These are phyloP conservation scores for Psittacus erithacus DNA, from an alignment of 2,113 vertebrate genomes.

Conservation along the genomic window DNA sequence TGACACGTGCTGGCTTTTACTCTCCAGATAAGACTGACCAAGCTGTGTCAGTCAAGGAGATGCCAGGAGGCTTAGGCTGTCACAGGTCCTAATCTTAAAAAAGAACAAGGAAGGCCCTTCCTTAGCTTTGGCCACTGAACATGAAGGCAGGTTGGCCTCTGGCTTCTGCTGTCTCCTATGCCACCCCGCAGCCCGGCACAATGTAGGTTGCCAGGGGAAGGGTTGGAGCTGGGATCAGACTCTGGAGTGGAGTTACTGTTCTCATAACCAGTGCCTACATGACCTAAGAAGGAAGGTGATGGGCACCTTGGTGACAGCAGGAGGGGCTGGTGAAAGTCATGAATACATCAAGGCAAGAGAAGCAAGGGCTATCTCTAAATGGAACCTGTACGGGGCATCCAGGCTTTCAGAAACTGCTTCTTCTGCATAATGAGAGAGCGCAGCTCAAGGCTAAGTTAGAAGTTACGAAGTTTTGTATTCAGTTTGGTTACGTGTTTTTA, in stretches of 20 bases:
- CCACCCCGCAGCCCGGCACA: background rate
- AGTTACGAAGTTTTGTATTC: constrained; percentile 2
- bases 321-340: background rate
- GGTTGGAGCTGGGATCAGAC: background rate
- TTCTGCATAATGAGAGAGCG: background rate
- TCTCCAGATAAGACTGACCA: background rate
- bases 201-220: background rate
- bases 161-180: background rate
- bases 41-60: background rate
- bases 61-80: background rate
- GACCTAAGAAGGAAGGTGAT: background rate
- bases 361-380: background rate
- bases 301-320: background rate
- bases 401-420: background rate
- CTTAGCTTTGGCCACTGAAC: background rate
- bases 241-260: background rate
- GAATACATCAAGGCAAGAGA: background rate
- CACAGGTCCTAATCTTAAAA: background rate
- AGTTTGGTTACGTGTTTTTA: background rate
- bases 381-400: background rate
- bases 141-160: background rate
- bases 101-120: background rate
- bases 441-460: background rate
- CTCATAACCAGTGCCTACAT: background rate
- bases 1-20: background rate